A percentile compares a stretch with the other conserved stretches of the same genome.
Conservation (phyloP, 2,888 invertebrate species). For the Tetragonisca angustula region DNA sequence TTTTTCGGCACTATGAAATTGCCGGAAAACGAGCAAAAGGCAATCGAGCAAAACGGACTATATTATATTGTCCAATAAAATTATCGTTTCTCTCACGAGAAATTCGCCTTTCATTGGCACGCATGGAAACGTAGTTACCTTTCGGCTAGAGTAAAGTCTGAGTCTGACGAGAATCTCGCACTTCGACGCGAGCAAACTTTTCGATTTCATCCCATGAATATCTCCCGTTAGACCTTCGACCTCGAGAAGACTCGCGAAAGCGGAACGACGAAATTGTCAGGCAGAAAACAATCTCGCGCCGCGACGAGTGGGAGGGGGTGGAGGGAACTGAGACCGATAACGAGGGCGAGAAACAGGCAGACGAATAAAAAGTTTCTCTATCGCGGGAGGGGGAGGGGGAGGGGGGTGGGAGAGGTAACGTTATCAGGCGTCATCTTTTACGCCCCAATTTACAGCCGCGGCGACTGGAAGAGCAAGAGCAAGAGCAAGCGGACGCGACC, state of each 20-base stretch:
- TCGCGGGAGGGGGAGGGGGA: constrained; percentile 63
- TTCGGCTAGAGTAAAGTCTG: too few species aligned
- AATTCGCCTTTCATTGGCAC: too few species aligned
- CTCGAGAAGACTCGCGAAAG: background rate
- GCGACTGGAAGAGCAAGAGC: constrained; percentile 22
- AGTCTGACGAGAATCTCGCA: background rate
- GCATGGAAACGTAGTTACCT: too few species aligned
- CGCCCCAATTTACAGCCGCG: constrained; percentile 74
- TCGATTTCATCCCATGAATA: background rate
- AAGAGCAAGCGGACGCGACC: constrained; percentile 15
- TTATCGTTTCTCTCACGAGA: too few species aligned
- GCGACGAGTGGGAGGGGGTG: background rate
- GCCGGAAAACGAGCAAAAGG: too few species aligned
- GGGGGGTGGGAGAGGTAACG: too few species aligned
- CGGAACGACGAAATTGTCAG: constrained; percentile 28
- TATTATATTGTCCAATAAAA: too few species aligned
- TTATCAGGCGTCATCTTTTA: constrained; percentile 76
- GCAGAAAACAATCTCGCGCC: constrained; percentile 63
- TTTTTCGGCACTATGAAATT: too few species aligned
- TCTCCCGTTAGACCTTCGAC: background rate
- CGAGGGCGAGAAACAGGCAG: constrained; percentile 48
- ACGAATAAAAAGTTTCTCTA: constrained; percentile 71
- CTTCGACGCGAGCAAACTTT: background rate
- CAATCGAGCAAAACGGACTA: too few species aligned
- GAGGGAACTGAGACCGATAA: constrained; percentile 42